phyloP scores from a whole-genome alignment of 2,888 invertebrate species.

The Sipha maydis region DNA sequence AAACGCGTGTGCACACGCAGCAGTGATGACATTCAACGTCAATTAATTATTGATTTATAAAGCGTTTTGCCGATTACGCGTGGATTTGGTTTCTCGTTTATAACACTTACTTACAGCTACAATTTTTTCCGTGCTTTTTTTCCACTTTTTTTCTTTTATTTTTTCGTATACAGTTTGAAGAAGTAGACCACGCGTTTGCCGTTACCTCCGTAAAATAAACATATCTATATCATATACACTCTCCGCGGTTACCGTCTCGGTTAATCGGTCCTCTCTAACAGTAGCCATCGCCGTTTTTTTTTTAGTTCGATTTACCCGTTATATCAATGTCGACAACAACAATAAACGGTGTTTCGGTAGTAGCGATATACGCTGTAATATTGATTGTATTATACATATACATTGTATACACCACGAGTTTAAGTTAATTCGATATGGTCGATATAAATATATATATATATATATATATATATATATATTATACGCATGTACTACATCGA shows the following conservation, averaged over 20 bases:
- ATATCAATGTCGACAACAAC: constrained; percentile 38
- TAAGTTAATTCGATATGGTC: constrained; percentile 33
- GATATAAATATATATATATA: background rate
- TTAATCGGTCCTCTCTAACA: constrained; percentile 53
- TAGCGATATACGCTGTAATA: constrained; percentile 24
- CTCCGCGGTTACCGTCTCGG: constrained; percentile 41
- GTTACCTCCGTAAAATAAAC: constrained; percentile 48
- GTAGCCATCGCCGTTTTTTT: constrained; percentile 29
- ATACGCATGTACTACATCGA: background rate
- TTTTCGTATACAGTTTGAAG: background rate
- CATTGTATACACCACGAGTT: background rate
- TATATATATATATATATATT: background rate
- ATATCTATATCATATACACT: constrained; percentile 15
- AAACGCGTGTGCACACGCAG: background rate
- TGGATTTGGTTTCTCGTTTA: background rate
- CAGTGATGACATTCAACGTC: background rate
- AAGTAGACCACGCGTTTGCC: constrained; percentile 17
- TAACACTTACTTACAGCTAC: background rate
- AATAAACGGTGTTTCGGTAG: constrained; percentile 47
- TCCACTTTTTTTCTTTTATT: background rate
- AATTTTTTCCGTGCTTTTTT: background rate
- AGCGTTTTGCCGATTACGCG: background rate
- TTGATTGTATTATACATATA: constrained; percentile 10
- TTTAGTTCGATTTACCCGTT: constrained; percentile 50
- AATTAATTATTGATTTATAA: constrained; percentile 5